Base-by-base conservation (phyloP, 2,888 invertebrate species). In the Hydropsyche betteni region DNA sequence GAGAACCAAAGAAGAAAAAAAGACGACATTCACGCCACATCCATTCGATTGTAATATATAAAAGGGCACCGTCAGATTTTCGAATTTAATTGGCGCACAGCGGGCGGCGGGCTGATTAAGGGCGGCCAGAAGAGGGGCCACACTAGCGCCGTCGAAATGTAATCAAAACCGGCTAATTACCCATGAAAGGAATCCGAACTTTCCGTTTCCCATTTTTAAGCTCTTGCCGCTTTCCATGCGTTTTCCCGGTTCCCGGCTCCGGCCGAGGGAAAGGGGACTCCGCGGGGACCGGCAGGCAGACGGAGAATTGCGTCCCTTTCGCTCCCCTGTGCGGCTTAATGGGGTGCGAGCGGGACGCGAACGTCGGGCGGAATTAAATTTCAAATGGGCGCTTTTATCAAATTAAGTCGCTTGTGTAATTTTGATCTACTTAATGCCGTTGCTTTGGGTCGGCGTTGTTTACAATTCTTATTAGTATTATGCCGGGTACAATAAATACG, bases 151-250 rank as follows among this genome's bases (percentile, higher is more conserved):
- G 71, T 69, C 64, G 72, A 74, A 75, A 77, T 77, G 78, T 79
- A 79, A 79, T 79, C 78, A 79, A 79, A 79, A 74, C 78, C 78
- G 77, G 75, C 77, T 79, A 79, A 79, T 79, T 79, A 77, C 78
- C 78, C 77, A 77, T 79, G 78, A 77, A 79, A 76, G 78, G 77
- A 79, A 77, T 77, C 75, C 77, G 34, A 75, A 78, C 77, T 78
- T 78, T 78, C 78, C 76, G 68, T 44, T 44, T 44, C 74, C 77
- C 75, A 74, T 77, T 77, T 78, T 78, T 76, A 78, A 77, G 74
- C 75, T 75, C 69, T 44, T 4, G 6, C 44, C 44, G 64, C 71
- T 33, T 33, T 34, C 74, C 51, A 58, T 55, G 50, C 51, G 53
- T 51, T 71, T 61, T 44, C 44, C 44, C 44, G 44, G 6, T 16